A percentile compares a stretch with the other conserved stretches of the same genome.
These are phyloP conservation scores for Muscicapa striata DNA, from an alignment of 2,797 vertebrate species.

Conservation along the genomic window DNA sequence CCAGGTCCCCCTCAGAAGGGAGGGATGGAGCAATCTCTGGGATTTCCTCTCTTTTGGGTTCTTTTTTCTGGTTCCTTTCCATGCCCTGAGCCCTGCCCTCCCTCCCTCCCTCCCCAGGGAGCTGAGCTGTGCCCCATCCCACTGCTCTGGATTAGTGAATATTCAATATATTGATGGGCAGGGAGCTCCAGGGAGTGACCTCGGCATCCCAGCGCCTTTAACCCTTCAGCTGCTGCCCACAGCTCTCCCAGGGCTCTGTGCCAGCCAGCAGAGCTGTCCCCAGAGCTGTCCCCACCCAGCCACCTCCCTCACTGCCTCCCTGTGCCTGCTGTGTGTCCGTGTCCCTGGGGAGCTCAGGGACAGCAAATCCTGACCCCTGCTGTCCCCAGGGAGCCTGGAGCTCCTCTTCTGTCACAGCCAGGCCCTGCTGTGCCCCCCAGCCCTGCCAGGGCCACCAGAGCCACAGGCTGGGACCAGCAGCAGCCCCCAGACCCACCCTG, in stretches of 20 bases:
- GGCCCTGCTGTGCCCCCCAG: background rate
- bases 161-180: background rate
- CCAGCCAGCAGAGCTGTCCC: background rate
- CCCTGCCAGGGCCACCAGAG: background rate
- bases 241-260: background rate
- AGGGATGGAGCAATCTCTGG: background rate
- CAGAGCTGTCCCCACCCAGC: background rate
- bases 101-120: accelerated
- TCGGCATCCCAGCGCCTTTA: background rate
- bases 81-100: background rate
- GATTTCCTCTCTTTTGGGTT: background rate
- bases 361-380: background rate
- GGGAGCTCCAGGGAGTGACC: background rate
- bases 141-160: background rate
- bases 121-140: background rate
- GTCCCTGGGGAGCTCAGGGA: background rate
- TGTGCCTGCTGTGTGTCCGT: background rate
- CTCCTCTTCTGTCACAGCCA: background rate
- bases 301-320: accelerated
- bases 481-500: background rate
- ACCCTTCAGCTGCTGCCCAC: background rate
- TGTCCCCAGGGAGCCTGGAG: background rate
- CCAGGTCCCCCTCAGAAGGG: background rate
- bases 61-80: background rate
- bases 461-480: background rate